These are phyloP conservation scores for Amblyopsis hoosieri DNA, from an alignment of 2,797 vertebrate genomes.

Conservation along the genomic window DNA sequence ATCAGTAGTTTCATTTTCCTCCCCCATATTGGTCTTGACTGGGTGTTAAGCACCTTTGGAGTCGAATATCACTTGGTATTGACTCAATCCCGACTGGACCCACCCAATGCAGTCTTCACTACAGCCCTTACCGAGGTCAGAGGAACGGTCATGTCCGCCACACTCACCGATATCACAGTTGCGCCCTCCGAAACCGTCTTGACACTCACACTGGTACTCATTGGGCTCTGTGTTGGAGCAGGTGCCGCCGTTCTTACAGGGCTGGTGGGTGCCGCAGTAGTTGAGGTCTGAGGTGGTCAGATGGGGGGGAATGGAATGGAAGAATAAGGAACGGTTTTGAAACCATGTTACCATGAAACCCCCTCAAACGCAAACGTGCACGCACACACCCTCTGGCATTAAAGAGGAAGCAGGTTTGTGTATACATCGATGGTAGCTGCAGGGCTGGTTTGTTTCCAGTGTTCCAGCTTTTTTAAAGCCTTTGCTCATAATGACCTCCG, in stretches of 20 bases:
- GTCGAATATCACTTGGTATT: too few relatives aligned
- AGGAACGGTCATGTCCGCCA: neutral
- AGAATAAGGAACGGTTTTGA: neutral
- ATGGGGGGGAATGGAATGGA: neutral
- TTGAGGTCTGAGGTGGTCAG: slow-evolving; percentile 76
- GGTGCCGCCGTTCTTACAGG: slow-evolving; percentile 80
- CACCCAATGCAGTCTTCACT: too few relatives aligned
- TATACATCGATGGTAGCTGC: slow-evolving; percentile 39
- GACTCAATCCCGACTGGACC: too few relatives aligned
- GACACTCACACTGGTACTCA: slow-evolving; percentile 83
- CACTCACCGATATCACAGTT: slow-evolving; percentile 82
- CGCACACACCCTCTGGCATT: slow-evolving; percentile 1
- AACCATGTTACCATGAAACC: too few relatives aligned
- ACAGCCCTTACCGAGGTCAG: too few relatives aligned
- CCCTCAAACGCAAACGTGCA: neutral
- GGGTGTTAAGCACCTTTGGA: too few relatives aligned
- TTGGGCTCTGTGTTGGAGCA: slow-evolving; percentile 84
- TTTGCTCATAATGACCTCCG: slow-evolving; percentile 47
- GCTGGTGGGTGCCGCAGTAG: slow-evolving; percentile 83
- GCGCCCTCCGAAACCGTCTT: slow-evolving; percentile 78
- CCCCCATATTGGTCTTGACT: neutral
- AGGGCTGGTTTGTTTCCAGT: slow-evolving; percentile 48
- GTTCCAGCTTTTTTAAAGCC: slow-evolving; percentile 55
- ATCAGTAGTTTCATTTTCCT: too few relatives aligned
- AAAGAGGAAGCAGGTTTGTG: slow-evolving; percentile 29